Evolutionary conservation across 1,140 invertebrate species (phyloP), one percentile per base, ranked within the genome.

Genomic region (Diorhabda sublineata): DNA sequence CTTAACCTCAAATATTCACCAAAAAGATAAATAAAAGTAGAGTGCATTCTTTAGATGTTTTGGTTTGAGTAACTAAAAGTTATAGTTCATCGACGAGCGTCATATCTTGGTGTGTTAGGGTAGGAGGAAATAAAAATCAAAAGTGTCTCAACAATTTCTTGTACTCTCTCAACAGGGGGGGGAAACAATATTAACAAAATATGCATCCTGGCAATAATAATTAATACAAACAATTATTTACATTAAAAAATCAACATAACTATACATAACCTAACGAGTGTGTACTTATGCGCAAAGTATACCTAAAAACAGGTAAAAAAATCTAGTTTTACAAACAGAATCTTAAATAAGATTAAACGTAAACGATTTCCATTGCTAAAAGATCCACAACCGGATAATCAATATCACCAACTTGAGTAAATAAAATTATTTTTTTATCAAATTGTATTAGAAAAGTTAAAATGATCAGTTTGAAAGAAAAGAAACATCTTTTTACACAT

Each of bases 161-260:
- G 72, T 66, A 62, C 56, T 68, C 68, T 58, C 57, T 73, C 68
- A 73, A 73, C 69, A 71, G 63, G 68, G 26, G 11, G 26, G 26
- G 61, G 64, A 71, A 71, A 69, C 67, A 71, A 69, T 67, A 73
- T 70, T 70, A 69, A 73, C 65, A 58, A 66, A 66, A 58, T 44
- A 59, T 65, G n/a, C 59, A 59, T 60, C 63, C 63, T 64, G 63
- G 63, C 63, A 64, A 64, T 56, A 64, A 62, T 42, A 11, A 60
- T 63, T 43, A 66, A 62, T 9, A 61, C 41, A 62, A 62, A 47
- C 59, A 68, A 63, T 52, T 68, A 68, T 68, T 62, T 68, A 62
- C 45, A 47, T 44, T 65, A 65, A 65, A 26, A 57, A 56, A 41
- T 47, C 58, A 67, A 67, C 65, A 45, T 59, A 67, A 67, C 47